phyloP scores from a whole-genome alignment of 2,113 vertebrate genomes.

The Oriolus oriolus region DNA sequence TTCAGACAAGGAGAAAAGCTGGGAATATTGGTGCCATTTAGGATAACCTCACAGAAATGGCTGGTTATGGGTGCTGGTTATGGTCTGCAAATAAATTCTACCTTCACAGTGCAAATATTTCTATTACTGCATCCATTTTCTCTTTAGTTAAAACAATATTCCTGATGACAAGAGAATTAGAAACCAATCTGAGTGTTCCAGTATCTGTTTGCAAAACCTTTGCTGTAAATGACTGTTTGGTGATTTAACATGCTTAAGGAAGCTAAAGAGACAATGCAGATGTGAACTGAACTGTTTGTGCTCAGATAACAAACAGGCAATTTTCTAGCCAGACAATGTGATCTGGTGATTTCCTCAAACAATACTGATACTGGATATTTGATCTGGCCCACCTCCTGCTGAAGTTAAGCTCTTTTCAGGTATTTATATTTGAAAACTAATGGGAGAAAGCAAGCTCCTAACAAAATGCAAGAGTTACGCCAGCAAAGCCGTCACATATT shows the following conservation, averaged over 20 bases:
- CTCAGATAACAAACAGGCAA: background rate
- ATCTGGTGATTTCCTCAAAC: background rate
- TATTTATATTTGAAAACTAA: background rate
- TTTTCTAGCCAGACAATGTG: background rate
- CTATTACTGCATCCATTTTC: background rate
- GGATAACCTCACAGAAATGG: background rate
- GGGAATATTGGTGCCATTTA: background rate
- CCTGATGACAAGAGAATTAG: background rate
- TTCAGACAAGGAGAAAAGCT: background rate
- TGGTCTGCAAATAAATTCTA: background rate
- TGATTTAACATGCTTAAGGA: background rate
- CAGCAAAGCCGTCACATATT: background rate
- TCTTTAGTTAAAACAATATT: background rate
- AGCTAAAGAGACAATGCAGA: background rate
- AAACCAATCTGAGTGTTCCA: background rate
- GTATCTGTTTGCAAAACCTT: background rate
- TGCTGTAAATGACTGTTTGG: background rate
- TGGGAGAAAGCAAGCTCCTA: background rate
- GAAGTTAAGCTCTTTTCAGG: background rate
- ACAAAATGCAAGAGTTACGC: background rate
- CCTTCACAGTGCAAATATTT: background rate
- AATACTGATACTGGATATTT: background rate
- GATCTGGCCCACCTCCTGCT: background rate
- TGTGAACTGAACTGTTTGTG: background rate
- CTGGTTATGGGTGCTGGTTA: background rate